Evolutionary conservation across 2,797 vertebrate genomes (phyloP).

Genomic region (Gymnothorax javanicus): DNA sequence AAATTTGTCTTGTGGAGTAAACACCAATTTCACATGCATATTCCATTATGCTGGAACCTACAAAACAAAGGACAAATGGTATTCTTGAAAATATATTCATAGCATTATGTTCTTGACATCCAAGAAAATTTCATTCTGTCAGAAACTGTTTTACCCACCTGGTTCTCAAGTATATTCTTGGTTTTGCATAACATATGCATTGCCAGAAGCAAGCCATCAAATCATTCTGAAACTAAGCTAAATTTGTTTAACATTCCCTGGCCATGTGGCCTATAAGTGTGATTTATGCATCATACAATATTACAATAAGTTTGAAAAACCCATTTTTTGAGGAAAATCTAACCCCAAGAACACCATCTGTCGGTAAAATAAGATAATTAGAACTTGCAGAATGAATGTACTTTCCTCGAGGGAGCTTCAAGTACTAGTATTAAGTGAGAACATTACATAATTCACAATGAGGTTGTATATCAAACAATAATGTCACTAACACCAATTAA

Average conservation of each 20-base stretch:
- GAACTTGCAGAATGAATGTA: not conserved
- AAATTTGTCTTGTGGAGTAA: too few species aligned
- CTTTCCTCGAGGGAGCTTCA: not conserved
- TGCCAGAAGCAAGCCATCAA: not conserved
- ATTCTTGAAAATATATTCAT: too few species aligned
- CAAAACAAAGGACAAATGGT: too few species aligned
- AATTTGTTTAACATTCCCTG: not conserved
- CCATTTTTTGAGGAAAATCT: not conserved
- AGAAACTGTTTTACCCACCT: not conserved
- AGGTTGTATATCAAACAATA: not conserved
- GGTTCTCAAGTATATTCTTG: not conserved
- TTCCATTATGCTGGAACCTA: too few species aligned
- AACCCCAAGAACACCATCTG: not conserved
- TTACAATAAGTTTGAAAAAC: not conserved
- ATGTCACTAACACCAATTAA: not conserved
- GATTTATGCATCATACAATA: too few species aligned
- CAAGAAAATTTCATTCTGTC: too few species aligned
- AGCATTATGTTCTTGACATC: too few species aligned
- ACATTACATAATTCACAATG: not conserved
- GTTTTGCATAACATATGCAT: not conserved
- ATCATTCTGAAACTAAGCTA: not conserved
- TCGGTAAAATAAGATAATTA: not conserved
- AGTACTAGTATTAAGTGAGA: not conserved
- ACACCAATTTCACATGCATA: too few species aligned
- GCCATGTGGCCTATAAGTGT: not conserved